These are phyloP conservation scores for Synanthedon myopaeformis DNA, from an alignment of 2,888 invertebrate genomes.

Conservation along the genomic window DNA sequence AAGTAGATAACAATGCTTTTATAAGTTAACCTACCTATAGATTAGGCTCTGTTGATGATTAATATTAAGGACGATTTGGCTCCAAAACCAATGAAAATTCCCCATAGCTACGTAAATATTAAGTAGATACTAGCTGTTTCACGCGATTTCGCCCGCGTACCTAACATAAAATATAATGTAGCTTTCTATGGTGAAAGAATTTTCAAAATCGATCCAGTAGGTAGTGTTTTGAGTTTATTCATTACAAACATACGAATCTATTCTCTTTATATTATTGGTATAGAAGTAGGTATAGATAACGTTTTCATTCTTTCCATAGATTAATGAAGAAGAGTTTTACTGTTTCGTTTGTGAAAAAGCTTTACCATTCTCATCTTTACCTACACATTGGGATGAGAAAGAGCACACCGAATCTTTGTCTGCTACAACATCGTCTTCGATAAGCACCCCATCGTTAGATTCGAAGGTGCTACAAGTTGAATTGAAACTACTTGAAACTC, in stretches of 20 bases:
- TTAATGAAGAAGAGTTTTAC: slow-evolving; percentile 21
- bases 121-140: too few species aligned
- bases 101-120: neutral
- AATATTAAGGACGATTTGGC: too few species aligned
- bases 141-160: too few species aligned
- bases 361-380: slow-evolving; percentile 10
- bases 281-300: too few species aligned
- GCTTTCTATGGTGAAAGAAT: too few species aligned
- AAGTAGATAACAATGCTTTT: neutral
- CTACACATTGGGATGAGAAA: slow-evolving; percentile 13
- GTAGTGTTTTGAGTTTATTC: too few species aligned
- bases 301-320: slow-evolving; percentile 21
- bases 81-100: too few species aligned
- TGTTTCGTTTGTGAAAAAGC: slow-evolving; percentile 34
- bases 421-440: slow-evolving; percentile 1
- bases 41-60: neutral
- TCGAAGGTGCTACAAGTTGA: slow-evolving; percentile 10
- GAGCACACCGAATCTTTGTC: slow-evolving; percentile 1
- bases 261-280: too few species aligned
- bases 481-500: slow-evolving; percentile 12
- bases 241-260: too few species aligned
- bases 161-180: too few species aligned
- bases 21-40: too few species aligned
- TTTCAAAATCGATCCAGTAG: too few species aligned
- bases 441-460: neutral